Base-by-base conservation (phyloP, 2,888 invertebrate species). In the Melitaea athalia region DNA sequence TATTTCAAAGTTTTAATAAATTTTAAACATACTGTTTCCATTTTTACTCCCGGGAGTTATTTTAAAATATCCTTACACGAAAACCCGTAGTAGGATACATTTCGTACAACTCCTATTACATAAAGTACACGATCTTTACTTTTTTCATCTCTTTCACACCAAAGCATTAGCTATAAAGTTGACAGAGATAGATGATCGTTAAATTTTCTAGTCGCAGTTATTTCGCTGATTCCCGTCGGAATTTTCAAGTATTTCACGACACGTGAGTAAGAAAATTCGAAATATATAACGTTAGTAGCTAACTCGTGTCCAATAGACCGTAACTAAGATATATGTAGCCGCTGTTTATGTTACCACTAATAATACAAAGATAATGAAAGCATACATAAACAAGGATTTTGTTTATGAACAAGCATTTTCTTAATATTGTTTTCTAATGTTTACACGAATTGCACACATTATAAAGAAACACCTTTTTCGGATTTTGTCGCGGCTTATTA, bases 191-290 rank as follows among this genome's bases (percentile, higher is more conserved):
- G 68, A 59, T 66, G 52, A 31, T 45, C 64, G 17, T 59, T 60
- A 45, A 60, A 65, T 65, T 63, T 63, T 63, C 64, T 59, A 49
- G 42, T 63, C 52, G 59, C 69, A 63, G 57, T 67, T 65, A 59
- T 65, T 50, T 24, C 38, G 38, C 45, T 45, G 53, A 63, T 59
- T 59, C 68, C 52, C 69, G 55, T 53, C 47, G 68, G 63, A 74
- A 68, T 73, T 70, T 71, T 75, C 72, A 73, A 73, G 73, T 75
- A 75, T 74, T 71, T 72, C 69, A 73, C 67, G 59, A 69, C 69
- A 63, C n/a, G 42, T 42, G 15, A 75, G 64, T 72, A 71, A 68
- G 69, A 68, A 68, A 71, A 72, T 73, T 64, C 60, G 59, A 69
- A 69, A 74, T 75, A 70, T 70, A 74, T 71, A 64, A 69, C 65